Percentiles rank a stretch among this genome's conserved stretches.
These are phyloP conservation scores for Calameuta idolon DNA, from an alignment of 2,888 invertebrate species.

Conservation along the genomic window DNA sequence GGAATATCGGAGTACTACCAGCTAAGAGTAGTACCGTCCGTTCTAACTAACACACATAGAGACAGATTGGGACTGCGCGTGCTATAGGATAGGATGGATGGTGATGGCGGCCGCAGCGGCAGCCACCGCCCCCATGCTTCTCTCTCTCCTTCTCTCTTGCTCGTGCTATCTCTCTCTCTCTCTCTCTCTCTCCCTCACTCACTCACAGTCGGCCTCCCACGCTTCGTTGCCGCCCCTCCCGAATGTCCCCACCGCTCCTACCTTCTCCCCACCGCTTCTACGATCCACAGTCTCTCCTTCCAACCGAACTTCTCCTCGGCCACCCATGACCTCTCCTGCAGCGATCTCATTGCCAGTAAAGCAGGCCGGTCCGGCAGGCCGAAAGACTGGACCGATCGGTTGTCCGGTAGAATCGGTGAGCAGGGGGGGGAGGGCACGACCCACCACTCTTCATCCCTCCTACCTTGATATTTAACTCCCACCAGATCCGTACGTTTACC, in stretches of 20 bases:
- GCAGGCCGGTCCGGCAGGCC: neutral
- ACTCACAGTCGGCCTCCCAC: neutral
- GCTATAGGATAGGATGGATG: constrained; percentile 59
- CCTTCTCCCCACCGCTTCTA: neutral
- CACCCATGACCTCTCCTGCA: neutral
- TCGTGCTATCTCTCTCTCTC: constrained; percentile 7
- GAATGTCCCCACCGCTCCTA: neutral
- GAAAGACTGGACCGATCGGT: constrained; percentile 10
- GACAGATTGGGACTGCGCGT: constrained; percentile 36
- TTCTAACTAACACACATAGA: constrained; percentile 56
- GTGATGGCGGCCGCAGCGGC: constrained; percentile 75
- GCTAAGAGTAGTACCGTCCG: constrained; percentile 50
- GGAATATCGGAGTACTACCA: constrained; percentile 59
- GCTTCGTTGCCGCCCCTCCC: neutral
- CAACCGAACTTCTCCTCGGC: neutral
- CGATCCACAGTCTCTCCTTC: constrained; percentile 7
- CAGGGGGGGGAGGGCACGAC: neutral
- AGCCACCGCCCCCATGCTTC: constrained; percentile 67
- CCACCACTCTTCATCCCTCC: constrained; percentile 21
- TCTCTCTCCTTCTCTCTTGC: constrained; percentile 33
- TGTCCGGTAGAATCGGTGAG: constrained; percentile 8
- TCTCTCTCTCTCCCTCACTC: too few relatives aligned
- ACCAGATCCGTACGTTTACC: constrained; percentile 2
- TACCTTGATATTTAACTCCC: neutral
- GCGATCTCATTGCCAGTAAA: neutral